These are phyloP conservation scores for Aspidapion aeneum DNA, from an alignment of 2,888 invertebrate species.

Conservation along the genomic window DNA sequence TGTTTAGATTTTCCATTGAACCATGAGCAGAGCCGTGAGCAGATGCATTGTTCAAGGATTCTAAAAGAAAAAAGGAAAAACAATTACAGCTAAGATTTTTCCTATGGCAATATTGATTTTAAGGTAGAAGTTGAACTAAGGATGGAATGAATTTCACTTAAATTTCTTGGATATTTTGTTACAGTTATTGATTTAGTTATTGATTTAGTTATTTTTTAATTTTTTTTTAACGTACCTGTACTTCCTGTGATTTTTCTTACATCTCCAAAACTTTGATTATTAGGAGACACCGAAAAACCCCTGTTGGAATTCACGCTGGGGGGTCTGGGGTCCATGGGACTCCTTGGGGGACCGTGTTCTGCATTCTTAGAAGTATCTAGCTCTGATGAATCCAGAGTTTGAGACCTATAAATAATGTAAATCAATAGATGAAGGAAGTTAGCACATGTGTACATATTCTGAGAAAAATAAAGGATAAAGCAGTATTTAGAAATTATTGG, in stretches of 20 bases:
- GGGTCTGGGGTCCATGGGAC: conserved; percentile 33
- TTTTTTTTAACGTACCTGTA: too few species aligned
- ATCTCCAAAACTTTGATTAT: conserved; percentile 47
- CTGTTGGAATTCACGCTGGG: conserved; percentile 49
- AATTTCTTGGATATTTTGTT: too few species aligned
- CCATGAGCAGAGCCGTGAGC: conserved; percentile 21
- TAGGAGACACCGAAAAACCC: conserved; percentile 51
- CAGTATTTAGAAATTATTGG: too few species aligned
- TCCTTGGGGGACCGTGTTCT: conserved; percentile 36
- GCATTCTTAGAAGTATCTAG: conserved; percentile 24
- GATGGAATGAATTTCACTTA: too few species aligned
- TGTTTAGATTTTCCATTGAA: conserved; percentile 35
- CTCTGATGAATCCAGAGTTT: conserved; percentile 43
- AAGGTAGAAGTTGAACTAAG: too few species aligned
- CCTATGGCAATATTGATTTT: background rate
- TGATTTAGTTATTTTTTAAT: too few species aligned
- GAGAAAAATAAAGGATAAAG: too few species aligned
- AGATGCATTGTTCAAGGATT: background rate
- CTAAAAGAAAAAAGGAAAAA: background rate
- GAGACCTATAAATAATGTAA: conserved; percentile 32
- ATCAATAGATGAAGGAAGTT: too few species aligned
- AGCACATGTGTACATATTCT: too few species aligned
- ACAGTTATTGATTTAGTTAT: too few species aligned
- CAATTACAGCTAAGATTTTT: too few species aligned
- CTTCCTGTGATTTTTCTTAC: conserved; percentile 48